Percentiles rank a stretch among this genome's conserved stretches.
phyloP scores from a whole-genome alignment of 1,140 invertebrate genomes.

The Plectrocnemia conspersa region DNA sequence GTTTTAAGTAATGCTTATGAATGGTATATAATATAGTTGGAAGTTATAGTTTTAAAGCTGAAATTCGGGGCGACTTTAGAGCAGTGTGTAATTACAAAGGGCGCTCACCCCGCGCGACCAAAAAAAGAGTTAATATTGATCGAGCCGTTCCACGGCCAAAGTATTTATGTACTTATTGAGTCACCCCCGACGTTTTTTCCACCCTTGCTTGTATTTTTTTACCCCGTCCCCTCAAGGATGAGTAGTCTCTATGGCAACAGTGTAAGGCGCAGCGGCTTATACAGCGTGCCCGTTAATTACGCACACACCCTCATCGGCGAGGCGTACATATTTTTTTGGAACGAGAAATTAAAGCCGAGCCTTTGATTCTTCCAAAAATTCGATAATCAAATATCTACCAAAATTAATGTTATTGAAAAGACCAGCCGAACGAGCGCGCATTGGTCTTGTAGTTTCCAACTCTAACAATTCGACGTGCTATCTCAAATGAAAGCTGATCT shows the following conservation, averaged over 20 bases:
- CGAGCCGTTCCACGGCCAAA: conserved; percentile 48
- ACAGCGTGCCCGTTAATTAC: conserved; percentile 18
- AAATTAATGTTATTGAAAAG: no score
- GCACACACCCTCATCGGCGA: neutral
- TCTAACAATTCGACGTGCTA: no score
- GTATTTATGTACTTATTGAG: conserved; percentile 41
- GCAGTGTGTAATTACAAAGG: conserved; percentile 26
- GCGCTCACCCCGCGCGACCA: conserved; percentile 27
- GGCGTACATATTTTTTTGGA: neutral
- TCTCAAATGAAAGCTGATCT: no score
- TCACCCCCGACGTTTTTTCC: conserved; percentile 54
- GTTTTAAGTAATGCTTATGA: neutral
- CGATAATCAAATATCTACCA: no score
- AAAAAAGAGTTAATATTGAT: conserved; percentile 57
- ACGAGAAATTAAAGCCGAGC: no score
- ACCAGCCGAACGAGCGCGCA: no score
- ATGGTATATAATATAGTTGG: neutral
- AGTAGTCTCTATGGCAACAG: conserved; percentile 56
- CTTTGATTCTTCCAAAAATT: no score
- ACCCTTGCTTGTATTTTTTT: conserved; percentile 56
- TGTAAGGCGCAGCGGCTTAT: conserved; percentile 25
- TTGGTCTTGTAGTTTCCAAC: no score
- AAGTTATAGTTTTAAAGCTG: conserved; percentile 18
- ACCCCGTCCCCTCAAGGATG: conserved; percentile 49
- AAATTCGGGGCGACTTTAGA: conserved; percentile 19